These are phyloP conservation scores for Gracilinanus agilis DNA, from an alignment of 2,113 vertebrate genomes.

Conservation along the genomic window DNA sequence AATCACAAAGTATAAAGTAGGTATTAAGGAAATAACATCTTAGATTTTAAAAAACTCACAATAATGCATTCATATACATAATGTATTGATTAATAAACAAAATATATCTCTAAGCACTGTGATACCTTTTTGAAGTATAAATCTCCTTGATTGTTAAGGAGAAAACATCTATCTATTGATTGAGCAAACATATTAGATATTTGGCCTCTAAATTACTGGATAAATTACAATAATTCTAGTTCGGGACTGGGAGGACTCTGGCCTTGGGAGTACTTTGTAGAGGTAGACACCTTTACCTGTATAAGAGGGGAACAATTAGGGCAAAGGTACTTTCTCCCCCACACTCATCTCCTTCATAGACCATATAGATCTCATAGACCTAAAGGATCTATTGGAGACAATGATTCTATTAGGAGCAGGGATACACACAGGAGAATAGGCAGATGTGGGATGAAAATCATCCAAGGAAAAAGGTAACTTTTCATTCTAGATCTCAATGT, in stretches of 20 bases:
- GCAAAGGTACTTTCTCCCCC: background rate
- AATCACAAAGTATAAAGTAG: background rate
- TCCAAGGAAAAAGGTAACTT: background rate
- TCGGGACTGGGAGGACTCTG: background rate
- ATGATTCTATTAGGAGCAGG: background rate
- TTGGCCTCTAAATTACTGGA: background rate
- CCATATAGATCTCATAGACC: background rate
- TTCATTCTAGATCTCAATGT: background rate
- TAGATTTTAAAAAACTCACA: background rate
- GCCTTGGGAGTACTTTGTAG: background rate
- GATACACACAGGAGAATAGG: background rate
- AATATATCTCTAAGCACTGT: background rate
- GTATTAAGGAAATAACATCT: background rate
- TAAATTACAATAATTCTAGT: background rate
- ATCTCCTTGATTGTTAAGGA: background rate
- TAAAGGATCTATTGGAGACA: background rate
- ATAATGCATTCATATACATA: background rate
- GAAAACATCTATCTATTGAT: background rate
- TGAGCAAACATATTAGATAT: background rate
- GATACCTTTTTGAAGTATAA: background rate
- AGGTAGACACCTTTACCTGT: background rate
- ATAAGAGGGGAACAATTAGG: background rate
- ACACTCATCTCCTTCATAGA: background rate
- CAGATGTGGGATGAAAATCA: background rate
- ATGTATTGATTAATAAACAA: background rate